phyloP scores from a whole-genome alignment of 2,797 vertebrate genomes.

The Tadarida brasiliensis region DNA sequence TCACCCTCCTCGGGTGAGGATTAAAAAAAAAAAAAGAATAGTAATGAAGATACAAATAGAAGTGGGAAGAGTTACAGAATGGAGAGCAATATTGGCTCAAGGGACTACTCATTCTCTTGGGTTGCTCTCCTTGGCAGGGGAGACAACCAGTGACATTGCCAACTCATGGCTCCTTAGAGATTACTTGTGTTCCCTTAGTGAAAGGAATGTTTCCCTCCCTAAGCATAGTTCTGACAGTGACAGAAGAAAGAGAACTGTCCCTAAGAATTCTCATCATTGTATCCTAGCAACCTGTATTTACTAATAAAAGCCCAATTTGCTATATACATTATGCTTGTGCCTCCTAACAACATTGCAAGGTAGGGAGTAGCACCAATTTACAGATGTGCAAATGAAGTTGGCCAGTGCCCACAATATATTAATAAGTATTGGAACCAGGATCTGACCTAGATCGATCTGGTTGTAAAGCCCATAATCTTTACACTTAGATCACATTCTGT shows the following conservation, averaged over 20 bases:
- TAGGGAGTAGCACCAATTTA: neutral
- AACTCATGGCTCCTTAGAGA: neutral
- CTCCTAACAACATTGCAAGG: neutral
- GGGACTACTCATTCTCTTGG: neutral
- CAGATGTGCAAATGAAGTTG: neutral
- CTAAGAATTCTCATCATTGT: conserved; percentile 62
- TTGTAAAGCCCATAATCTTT: conserved; percentile 13
- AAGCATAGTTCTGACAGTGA: conserved; percentile 16
- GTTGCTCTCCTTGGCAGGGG: neutral
- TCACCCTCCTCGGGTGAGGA: too few relatives aligned
- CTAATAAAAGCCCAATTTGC: conserved; percentile 43
- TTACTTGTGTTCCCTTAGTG: neutral
- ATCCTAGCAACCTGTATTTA: conserved; percentile 58
- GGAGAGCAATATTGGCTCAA: neutral
- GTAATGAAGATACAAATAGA: neutral
- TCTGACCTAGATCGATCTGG: neutral
- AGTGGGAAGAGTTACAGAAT: neutral
- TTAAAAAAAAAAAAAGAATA: too few relatives aligned
- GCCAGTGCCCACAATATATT: neutral
- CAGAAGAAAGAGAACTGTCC: conserved; percentile 53
- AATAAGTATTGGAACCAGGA: neutral
- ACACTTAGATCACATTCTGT: neutral
- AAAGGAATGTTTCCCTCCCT: neutral
- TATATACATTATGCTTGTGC: neutral
- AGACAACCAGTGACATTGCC: neutral